These are phyloP conservation scores for Zootoca vivipara DNA, from an alignment of 2,113 vertebrate species.

Conservation along the genomic window DNA sequence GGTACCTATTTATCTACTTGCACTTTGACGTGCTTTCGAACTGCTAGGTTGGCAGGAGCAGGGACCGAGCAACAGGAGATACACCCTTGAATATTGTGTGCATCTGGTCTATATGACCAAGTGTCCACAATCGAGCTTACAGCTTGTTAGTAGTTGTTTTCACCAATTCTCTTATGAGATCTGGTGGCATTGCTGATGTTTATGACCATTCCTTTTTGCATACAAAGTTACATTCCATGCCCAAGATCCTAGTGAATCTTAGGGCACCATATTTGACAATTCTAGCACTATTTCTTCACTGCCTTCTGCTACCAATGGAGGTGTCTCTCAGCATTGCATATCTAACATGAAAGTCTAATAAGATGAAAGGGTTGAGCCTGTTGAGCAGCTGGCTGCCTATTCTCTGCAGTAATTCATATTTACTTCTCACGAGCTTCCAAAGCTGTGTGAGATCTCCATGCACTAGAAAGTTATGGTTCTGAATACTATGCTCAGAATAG, in stretches of 20 bases:
- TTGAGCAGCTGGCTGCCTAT: not conserved
- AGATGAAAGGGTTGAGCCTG: not conserved
- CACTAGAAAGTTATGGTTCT: not conserved
- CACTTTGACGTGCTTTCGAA: too few species aligned
- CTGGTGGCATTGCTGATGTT: not conserved
- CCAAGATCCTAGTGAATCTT: not conserved
- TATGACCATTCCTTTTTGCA: not conserved
- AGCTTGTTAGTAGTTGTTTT: not conserved
- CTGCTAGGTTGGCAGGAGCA: too few species aligned
- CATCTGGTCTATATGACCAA: not conserved
- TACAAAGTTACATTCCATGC: not conserved
- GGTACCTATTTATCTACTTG: too few species aligned
- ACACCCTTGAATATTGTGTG: not conserved
- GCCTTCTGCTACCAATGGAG: not conserved
- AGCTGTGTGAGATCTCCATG: not conserved
- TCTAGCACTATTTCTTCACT: not conserved
- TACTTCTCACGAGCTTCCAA: not conserved
- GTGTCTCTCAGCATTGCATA: not conserved
- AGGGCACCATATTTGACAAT: not conserved
- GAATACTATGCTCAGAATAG: not conserved
- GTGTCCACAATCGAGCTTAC: not conserved
- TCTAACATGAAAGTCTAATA: not conserved
- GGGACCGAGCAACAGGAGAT: too few species aligned
- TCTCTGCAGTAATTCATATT: not conserved
- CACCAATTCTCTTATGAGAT: not conserved